Base-by-base conservation (phyloP, 2,113 vertebrate genomes). In the Hyperoodon ampullatus region DNA sequence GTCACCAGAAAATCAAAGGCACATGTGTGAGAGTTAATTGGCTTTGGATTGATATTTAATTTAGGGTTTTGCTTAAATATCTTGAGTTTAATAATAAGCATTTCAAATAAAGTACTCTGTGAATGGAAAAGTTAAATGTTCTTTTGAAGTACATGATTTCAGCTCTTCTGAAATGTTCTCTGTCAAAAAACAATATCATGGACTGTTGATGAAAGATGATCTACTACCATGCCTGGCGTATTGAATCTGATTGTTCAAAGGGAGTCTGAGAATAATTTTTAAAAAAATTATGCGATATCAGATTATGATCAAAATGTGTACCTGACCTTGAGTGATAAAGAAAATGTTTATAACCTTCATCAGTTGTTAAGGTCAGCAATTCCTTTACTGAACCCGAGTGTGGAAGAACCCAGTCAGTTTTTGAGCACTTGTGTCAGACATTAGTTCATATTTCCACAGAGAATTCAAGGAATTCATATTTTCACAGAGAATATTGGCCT, bases 111-210 rank as follows among this genome's bases (percentile, higher is more conserved):
- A 53, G 5, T 44, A 86, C 42, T 81, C 30, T 92, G 5, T 75
- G 71, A 77, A 70, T 77, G 24, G 50, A 93, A 94, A 78, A 58
- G 16, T 89, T 92, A 23, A 72, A 81, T 87, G 26, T 89, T 85
- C 92, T 92, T 39, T 44, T 75, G 28, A 86, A 93, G 42, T 68
- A 61, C 19, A 70, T 88, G n/a, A 77, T 87, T 93, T 96, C 39
- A 89, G 55, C 35, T 85, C 61, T 93, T 68, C 60, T 74, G 68
- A 94, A 82, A 94, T 71, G 10, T 50, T 75, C n/a, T 70, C 42
- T 81, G 16, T 77, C 13, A 82, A 28, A 91, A 39, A 70, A n/a
- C 35, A 47, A 47, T 85, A 58, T 63, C 8, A 39, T 44, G 12
- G 26, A 55, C 33, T 82, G 9, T 26, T 68, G 60, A 70, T 68